These are phyloP conservation scores for Patagioenas fasciata DNA, from an alignment of 2,113 vertebrate genomes.

Conservation along the genomic window DNA sequence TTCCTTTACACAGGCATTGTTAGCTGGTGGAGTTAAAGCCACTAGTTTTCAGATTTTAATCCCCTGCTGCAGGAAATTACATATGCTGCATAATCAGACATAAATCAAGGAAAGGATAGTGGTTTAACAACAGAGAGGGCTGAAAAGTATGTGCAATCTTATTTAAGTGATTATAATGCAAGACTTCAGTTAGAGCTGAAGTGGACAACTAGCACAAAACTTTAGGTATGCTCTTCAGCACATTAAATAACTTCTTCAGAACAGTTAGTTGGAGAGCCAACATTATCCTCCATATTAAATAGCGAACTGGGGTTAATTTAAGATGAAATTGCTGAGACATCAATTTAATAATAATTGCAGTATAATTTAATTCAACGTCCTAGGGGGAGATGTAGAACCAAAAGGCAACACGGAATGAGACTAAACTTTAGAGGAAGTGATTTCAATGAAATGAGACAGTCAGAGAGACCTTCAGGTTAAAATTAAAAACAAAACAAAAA, in stretches of 20 bases:
- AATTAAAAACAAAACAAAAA: not conserved
- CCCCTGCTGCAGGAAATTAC: not conserved
- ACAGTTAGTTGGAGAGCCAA: not conserved
- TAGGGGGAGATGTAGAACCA: not conserved
- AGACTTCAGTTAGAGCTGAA: not conserved
- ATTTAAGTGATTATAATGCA: not conserved
- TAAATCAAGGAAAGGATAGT: not conserved
- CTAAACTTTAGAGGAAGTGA: not conserved
- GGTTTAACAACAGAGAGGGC: not conserved
- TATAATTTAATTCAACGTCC: constrained; percentile 31
- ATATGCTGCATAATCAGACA: not conserved
- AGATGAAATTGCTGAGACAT: not conserved
- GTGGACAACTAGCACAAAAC: not conserved
- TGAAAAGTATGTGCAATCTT: not conserved
- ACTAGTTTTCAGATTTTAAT: not conserved
- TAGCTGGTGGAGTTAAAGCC: not conserved
- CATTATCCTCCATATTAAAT: not conserved
- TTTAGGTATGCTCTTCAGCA: not conserved
- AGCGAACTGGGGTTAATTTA: not conserved
- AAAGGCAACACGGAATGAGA: not conserved
- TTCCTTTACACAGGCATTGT: not conserved
- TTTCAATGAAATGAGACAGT: not conserved
- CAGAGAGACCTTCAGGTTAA: not conserved
- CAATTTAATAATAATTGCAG: not conserved
- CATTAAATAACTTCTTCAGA: not conserved